Base-by-base conservation (phyloP, 1,140 invertebrate genomes). In the Laodelphax striatellus region DNA sequence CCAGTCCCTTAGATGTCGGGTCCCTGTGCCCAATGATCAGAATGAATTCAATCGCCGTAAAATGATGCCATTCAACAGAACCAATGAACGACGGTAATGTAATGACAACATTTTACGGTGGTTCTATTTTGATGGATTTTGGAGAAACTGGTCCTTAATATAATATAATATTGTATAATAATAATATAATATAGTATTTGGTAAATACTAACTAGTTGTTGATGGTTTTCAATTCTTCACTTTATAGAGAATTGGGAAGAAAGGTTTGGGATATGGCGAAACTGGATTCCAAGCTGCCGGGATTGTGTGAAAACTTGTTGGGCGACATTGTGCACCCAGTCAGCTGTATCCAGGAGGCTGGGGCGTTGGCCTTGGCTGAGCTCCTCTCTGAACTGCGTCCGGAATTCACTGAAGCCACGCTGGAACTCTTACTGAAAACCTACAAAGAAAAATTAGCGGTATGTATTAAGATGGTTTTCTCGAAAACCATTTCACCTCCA, bases 281-380 rank as follows among this genome's bases (percentile, higher is more conserved):
- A 11, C 72, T 90, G 52, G 68, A 74, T 11, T 75, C 76, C 0
- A 67, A 77, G 66, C 78, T 80, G n/a, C 75, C 80, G 19, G 68
- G 75, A n/a, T 67, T 86, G 17, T 77, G 79, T 63, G 72, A 81
- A 24, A 76, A 81, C 64, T 68, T 96, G 52, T 75, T 94, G 44
- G 68, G 77, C 19, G 91, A 95, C 71, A 76, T 94, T 19, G 82
- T 85, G 63, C 88, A 94, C 73, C 78, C 84, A 0, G 83, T 91
- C 28, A 82, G 87, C 62, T 82, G 84, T 60, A 79, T 97, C 28
- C 85, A 94, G 69, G 79, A 83, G 63, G 82, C 92, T 8, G 83
- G 88, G 1, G 84, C 92, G 0, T 73, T 80, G 61, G 88, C 90
- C 0, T 71, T 95, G 34, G 84, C 88, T 1, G 75, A 79, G 16